Evolutionary conservation across 2,113 vertebrate genomes (phyloP).

Genomic region (Prolemur simus): DNA sequence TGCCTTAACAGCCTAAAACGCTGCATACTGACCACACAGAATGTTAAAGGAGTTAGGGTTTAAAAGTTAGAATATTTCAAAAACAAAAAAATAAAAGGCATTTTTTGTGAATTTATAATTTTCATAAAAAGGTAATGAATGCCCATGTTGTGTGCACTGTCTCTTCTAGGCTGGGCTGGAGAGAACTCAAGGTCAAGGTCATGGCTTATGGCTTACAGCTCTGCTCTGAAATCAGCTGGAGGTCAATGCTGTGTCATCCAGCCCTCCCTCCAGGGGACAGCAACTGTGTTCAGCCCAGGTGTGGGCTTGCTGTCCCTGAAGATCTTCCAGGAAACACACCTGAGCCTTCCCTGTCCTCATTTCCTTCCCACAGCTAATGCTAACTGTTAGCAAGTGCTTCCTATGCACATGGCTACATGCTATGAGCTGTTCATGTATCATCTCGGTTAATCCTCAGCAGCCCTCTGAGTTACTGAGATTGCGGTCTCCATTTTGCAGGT

Average conservation of each 20-base stretch:
- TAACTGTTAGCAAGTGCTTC: neutral
- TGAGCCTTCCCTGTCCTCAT: neutral
- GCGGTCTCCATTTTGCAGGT: neutral
- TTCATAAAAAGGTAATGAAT: neutral
- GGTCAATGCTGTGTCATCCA: neutral
- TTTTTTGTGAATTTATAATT: neutral
- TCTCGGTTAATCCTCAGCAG: neutral
- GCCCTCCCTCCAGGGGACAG: neutral
- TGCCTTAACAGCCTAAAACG: neutral
- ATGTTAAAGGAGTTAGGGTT: neutral
- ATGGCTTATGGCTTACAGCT: neutral
- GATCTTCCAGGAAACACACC: neutral
- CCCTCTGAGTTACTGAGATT: neutral
- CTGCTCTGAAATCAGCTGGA: neutral
- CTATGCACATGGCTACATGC: too few species aligned
- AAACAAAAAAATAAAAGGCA: neutral
- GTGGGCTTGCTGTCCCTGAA: neutral
- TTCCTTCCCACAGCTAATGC: neutral
- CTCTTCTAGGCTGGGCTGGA: neutral
- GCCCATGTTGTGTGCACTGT: neutral
- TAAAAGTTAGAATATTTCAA: neutral
- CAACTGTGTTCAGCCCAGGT: neutral
- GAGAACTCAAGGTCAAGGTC: neutral
- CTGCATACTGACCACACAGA: neutral
- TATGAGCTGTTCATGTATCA: neutral